phyloP scores from a whole-genome alignment of 2,888 invertebrate species.

The Polyommatus icarus region DNA sequence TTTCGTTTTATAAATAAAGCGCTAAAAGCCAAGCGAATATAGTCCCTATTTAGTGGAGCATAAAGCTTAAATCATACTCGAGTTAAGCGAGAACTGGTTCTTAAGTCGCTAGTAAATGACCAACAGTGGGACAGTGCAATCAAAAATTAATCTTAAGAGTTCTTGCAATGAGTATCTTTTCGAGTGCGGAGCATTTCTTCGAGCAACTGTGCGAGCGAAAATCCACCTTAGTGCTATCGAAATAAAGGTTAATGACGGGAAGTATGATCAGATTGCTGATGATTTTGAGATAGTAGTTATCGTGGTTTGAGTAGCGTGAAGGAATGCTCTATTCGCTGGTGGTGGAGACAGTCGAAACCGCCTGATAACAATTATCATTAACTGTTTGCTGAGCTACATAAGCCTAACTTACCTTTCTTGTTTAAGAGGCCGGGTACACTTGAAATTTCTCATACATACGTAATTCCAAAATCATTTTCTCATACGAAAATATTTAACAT shows the following conservation, averaged over 20 bases:
- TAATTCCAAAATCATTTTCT: no score
- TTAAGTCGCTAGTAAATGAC: conserved; percentile 26
- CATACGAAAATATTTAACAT: no score
- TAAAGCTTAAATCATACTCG: neutral
- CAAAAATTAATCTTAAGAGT: conserved; percentile 22
- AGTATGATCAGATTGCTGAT: conserved; percentile 12
- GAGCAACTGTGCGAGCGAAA: neutral
- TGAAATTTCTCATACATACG: no score
- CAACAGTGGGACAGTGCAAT: conserved; percentile 21
- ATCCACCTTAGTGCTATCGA: neutral
- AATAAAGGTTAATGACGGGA: neutral
- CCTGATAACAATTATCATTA: conserved; percentile 1
- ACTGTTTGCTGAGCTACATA: neutral
- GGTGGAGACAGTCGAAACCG: conserved; percentile 15
- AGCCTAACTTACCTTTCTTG: neutral
- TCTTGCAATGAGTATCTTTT: neutral
- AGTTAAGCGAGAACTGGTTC: conserved; percentile 24
- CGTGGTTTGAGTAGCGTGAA: conserved; percentile 16
- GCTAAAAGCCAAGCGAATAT: neutral
- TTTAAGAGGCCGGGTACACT: no score
- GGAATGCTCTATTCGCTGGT: conserved; percentile 18
- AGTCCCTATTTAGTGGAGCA: neutral
- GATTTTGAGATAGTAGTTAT: conserved; percentile 28
- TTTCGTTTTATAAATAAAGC: conserved; percentile 30
- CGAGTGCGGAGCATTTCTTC: neutral